Conservation (phyloP, 2,797 vertebrate genomes). For the Heterohyrax brucei region DNA sequence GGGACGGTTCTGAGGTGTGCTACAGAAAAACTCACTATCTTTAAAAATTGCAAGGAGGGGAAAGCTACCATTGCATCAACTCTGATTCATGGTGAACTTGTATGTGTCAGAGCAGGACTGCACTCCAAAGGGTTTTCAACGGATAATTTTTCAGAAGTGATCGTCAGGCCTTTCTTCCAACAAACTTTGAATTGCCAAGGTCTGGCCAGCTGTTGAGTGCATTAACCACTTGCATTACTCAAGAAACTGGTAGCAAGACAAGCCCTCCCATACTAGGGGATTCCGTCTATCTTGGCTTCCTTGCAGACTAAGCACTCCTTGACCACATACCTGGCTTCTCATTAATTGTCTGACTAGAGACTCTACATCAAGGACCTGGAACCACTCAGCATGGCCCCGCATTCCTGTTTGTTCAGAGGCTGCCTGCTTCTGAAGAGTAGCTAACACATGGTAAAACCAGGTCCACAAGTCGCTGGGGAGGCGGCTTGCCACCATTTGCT, state of each 20-base stretch:
- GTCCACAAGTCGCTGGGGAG: not conserved
- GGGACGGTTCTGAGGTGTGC: not conserved
- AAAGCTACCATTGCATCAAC: not conserved
- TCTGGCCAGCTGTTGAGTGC: not conserved
- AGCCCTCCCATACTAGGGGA: not conserved
- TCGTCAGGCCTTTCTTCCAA: not conserved
- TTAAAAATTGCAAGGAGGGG: not conserved
- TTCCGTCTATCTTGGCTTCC: not conserved
- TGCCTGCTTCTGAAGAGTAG: not conserved
- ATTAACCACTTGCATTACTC: no score
- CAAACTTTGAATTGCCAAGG: not conserved
- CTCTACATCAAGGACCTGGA: not conserved
- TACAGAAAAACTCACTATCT: not conserved
- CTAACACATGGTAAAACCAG: not conserved
- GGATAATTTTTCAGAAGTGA: no score
- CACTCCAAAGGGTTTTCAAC: no score
- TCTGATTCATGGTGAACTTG: not conserved
- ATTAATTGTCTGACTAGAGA: no score
- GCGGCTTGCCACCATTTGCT: not conserved
- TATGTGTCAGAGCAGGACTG: no score
- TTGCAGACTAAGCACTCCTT: accelerated
- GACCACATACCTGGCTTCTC: not conserved
- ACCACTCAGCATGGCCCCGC: accelerated
- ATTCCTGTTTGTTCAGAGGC: not conserved
- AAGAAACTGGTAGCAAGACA: not conserved